Evolutionary conservation across 2,113 vertebrate genomes (phyloP), one percentile per base, ranked within the genome.

Genomic region (Craseonycteris thonglongyai): DNA sequence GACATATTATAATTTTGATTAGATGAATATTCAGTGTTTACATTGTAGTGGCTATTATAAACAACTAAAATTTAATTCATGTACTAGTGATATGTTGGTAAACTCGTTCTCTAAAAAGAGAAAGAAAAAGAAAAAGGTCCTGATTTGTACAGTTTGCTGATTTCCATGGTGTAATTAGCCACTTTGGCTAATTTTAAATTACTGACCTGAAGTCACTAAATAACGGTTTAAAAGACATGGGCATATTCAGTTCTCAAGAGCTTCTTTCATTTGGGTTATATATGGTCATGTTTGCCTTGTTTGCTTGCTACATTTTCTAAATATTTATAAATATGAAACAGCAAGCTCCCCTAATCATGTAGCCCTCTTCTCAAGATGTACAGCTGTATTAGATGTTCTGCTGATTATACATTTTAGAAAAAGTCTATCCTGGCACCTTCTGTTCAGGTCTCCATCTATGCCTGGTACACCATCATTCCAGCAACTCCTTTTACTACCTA

Each of bases 181-280:
- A 1, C 10, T 7, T 71, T 35, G 21, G 14, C 13, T 51, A 24
- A 18, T 58, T 93, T 88, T 61, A 84, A 58, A 71, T 45, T 38
- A 69, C 12, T 38, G 42, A 90, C 5, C 21, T 38, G 15, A 91
- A 8, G 16, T 58, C 18, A 63, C 21, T 81, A 33, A 68, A 45
- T 13, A 6, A 61, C 65, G 88, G 35, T 59, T 87, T 80, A n/a
- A 69, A 92, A 85, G 21, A 66, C 16, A 79, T 35, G 72, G 38
- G 6, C 19, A 88, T 24, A 76, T 76, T 66, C 12, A 6, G 21
- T 42, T 76, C 54, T 66, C 42, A 72, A 40, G 13, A 30, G 40
- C 22, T 88, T 59, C 78, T 90, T 86, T 30, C 24, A 51, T 45
- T 82, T 80, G 10, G 21, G 6, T 84, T 42, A 72, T n/a, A n/a